Percentiles rank a stretch among this genome's conserved stretches.
These are phyloP conservation scores for Lasioglossum leucozonium DNA, from an alignment of 2,888 invertebrate genomes.

Conservation along the genomic window DNA sequence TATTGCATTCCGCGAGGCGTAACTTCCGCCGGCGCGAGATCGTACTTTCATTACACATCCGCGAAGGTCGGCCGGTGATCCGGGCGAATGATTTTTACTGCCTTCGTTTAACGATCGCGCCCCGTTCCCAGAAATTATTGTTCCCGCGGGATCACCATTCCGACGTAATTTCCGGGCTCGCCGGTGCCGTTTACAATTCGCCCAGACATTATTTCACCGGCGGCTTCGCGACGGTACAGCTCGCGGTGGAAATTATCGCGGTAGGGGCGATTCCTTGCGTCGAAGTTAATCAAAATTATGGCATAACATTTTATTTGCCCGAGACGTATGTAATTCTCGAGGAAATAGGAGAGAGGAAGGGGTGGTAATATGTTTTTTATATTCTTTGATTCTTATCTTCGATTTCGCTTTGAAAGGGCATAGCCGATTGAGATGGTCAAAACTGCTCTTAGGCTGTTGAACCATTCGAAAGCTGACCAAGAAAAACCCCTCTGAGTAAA, in stretches of 20 bases:
- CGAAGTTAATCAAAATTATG: not conserved
- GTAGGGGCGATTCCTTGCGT: not conserved
- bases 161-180: conserved; percentile 6
- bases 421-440: no score
- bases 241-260: not conserved
- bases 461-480: no score
- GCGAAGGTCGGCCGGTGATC: not conserved
- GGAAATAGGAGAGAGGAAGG: no score
- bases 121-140: not conserved
- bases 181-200: not conserved
- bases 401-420: no score
- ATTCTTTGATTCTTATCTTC: no score
- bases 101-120: not conserved
- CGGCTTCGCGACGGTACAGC: not conserved
- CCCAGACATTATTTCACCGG: not conserved
- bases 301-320: not conserved
- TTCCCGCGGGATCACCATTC: not conserved
- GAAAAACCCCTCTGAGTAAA: no score
- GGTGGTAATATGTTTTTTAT: no score
- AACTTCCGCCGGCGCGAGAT: not conserved
- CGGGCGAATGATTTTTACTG: not conserved
- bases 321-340: not conserved
- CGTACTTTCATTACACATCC: conserved; percentile 5
- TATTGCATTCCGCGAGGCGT: conserved; percentile 5
- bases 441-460: no score